Percentiles rank a stretch among this genome's conserved stretches.
These are phyloP conservation scores for Pelobates cultripes DNA, from an alignment of 2,797 vertebrate genomes.

Conservation along the genomic window DNA sequence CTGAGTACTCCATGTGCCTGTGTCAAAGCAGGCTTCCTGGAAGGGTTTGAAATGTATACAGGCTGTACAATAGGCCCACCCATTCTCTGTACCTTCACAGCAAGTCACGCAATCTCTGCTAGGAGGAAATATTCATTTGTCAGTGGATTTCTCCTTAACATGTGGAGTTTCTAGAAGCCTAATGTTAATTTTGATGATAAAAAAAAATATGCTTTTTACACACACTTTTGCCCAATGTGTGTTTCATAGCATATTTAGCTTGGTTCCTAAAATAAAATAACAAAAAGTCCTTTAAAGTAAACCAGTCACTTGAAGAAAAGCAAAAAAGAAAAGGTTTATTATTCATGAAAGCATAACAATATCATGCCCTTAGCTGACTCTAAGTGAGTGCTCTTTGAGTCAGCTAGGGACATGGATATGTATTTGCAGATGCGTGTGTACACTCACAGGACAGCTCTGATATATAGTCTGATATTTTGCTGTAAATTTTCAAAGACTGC, in stretches of 20 bases:
- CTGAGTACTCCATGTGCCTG: conserved; percentile 40
- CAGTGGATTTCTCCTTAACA: background rate
- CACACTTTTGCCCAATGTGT: background rate
- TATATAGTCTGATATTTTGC: too few species aligned
- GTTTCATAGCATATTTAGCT: background rate
- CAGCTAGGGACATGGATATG: too few species aligned
- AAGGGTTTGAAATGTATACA: conserved; percentile 38
- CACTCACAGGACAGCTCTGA: too few species aligned
- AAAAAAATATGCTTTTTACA: background rate
- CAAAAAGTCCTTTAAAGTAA: conserved; percentile 14
- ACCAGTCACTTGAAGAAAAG: too few species aligned
- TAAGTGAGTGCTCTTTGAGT: too few species aligned
- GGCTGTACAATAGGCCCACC: conserved; percentile 7
- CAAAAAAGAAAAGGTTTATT: too few species aligned
- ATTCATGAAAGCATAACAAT: too few species aligned
- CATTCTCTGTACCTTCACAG: conserved; percentile 12
- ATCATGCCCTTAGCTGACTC: too few species aligned
- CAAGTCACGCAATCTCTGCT: conserved; percentile 36
- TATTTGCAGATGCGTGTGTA: too few species aligned
- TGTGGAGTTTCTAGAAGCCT: background rate
- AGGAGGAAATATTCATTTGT: background rate
- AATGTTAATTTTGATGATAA: background rate
- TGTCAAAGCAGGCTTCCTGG: conserved; percentile 42
- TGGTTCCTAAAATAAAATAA: background rate
- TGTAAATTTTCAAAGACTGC: too few species aligned